A percentile compares a stretch with the other conserved stretches of the same genome.
Conservation (phyloP, 2,888 invertebrate genomes). For the Hyppa rectilinea region DNA sequence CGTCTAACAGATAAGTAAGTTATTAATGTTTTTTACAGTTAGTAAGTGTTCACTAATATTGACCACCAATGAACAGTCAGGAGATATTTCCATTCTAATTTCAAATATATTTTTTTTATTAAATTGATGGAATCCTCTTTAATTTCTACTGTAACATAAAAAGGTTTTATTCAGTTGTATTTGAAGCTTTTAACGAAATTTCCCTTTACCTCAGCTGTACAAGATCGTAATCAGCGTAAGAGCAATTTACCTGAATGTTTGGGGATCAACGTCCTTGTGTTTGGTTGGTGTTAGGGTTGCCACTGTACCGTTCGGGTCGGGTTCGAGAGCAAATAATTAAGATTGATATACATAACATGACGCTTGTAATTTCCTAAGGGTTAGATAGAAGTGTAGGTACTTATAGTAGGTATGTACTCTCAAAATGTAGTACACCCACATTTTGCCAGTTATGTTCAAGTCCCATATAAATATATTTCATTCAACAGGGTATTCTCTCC, state of each 20-base stretch:
- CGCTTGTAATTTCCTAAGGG: not conserved
- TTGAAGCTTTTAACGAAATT: slow-evolving; percentile 54
- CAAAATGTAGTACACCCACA: too few species aligned
- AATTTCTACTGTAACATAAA: not conserved
- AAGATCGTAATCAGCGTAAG: slow-evolving; percentile 51
- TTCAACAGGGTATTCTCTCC: too few species aligned
- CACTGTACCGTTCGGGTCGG: too few species aligned
- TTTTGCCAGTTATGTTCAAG: not conserved
- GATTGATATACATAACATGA: not conserved
- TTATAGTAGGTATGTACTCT: too few species aligned
- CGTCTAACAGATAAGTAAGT: too few species aligned
- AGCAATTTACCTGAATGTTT: slow-evolving; percentile 58
- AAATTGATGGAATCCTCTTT: not conserved
- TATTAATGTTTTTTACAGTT: too few species aligned
- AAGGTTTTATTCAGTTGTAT: not conserved
- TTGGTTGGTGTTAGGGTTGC: slow-evolving; percentile 41
- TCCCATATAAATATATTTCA: too few species aligned
- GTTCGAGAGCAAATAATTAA: not conserved
- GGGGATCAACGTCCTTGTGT: slow-evolving; percentile 22
- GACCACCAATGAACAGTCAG: too few species aligned
- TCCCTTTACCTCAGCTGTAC: slow-evolving; percentile 34
- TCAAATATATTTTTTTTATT: not conserved
- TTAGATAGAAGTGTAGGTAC: not conserved
- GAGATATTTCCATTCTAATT: not conserved
- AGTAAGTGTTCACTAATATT: not conserved